Conservation (phyloP, 2,113 vertebrate species). For the Myodes glareolus region DNA sequence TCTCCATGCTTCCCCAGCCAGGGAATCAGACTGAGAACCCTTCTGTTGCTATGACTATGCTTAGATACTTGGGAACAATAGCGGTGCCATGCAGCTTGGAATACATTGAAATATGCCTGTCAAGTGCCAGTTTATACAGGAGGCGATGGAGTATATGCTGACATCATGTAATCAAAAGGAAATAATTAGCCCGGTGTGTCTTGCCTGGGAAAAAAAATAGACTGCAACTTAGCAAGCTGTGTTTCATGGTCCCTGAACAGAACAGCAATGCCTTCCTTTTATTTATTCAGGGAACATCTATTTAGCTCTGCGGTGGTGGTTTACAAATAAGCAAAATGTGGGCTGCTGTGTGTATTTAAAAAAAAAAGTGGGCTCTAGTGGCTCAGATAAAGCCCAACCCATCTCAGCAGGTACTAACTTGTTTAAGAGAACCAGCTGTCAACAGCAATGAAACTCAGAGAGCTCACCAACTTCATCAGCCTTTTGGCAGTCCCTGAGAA, state of each 20-base stretch:
- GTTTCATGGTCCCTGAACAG: constrained; percentile 56
- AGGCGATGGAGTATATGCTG: constrained; percentile 9
- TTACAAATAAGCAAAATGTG: constrained; percentile 70
- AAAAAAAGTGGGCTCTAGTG: constrained; percentile 20
- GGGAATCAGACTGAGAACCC: constrained; percentile 46
- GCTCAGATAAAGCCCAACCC: constrained; percentile 68
- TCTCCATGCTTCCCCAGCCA: constrained; percentile 45
- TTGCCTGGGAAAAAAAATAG: constrained; percentile 68
- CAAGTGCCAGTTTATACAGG: constrained; percentile 68
- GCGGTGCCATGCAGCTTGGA: background rate
- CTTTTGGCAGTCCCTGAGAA: constrained; percentile 49
- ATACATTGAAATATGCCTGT: constrained; percentile 63
- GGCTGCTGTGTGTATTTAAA: background rate
- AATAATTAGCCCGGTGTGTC: constrained; percentile 65
- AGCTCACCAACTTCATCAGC: constrained; percentile 46
- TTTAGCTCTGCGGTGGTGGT: constrained; percentile 47
- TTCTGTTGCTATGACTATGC: constrained; percentile 54
- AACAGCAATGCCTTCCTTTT: background rate
- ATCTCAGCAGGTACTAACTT: constrained; percentile 77
- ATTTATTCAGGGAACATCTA: background rate
- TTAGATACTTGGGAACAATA: constrained; percentile 71
- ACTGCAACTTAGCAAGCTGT: constrained; percentile 24
- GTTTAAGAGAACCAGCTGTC: constrained; percentile 73
- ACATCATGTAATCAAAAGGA: constrained; percentile 75
- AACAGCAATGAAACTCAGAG: constrained; percentile 42